phyloP scores from a whole-genome alignment of 92 coral and sea anemone species.

The Phenganax stokvisi region DNA sequence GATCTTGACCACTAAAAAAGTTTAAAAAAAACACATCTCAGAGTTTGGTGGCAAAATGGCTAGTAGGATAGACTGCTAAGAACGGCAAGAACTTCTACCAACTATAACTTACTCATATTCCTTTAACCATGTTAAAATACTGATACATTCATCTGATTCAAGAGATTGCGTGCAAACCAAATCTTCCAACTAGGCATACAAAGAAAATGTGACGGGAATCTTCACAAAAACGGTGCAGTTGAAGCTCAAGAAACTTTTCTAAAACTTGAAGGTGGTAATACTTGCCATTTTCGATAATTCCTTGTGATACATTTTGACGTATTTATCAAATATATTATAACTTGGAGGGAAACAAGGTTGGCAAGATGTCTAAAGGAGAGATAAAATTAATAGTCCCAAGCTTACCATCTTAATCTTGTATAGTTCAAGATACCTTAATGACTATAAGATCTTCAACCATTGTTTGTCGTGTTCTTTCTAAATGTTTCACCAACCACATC shows the following conservation, averaged over 20 bases:
- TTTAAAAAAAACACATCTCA: neutral
- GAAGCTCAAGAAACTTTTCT: no score
- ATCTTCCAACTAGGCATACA: constrained; percentile 61
- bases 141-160: constrained; percentile 88
- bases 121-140: constrained; percentile 81
- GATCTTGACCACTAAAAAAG: constrained; percentile 62
- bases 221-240: neutral
- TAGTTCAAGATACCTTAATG: constrained; percentile 59
- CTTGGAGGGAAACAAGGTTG: constrained; percentile 86
- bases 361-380: constrained; percentile 59
- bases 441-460: constrained; percentile 83
- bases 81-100: no score
- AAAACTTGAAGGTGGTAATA: neutral
- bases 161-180: constrained; percentile 72
- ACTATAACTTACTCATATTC: constrained; percentile 76
- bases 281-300: constrained; percentile 74
- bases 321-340: constrained; percentile 78
- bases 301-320: constrained; percentile 74
- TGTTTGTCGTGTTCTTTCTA: constrained; percentile 78
- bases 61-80: neutral
- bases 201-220: neutral
- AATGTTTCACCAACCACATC: constrained; percentile 96
- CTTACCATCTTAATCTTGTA: neutral
- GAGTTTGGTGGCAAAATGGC: neutral
- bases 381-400: neutral